Conservation (phyloP, 2,113 vertebrate species). For the Thunnus maccoyii region DNA sequence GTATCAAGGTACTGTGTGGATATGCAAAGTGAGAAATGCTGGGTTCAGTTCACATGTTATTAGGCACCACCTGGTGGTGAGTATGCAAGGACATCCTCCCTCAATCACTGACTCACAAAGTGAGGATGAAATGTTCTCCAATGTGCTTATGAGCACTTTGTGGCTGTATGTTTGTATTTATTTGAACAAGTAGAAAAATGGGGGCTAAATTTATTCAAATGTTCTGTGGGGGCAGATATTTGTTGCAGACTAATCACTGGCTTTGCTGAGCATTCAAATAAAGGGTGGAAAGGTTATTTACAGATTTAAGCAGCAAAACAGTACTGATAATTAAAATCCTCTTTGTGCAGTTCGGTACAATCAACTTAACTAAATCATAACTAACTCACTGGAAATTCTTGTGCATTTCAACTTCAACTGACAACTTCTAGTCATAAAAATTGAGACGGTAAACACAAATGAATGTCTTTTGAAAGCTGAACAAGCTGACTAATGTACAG, state of each 20-base stretch:
- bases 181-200: not conserved
- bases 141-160: conserved; percentile 7
- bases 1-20: conserved; percentile 33
- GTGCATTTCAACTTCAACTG: not conserved
- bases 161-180: not conserved
- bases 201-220: not conserved
- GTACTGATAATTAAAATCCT: not conserved
- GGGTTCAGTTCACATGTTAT: conserved; percentile 70
- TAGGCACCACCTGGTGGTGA: conserved; percentile 85
- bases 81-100: conserved; percentile 62
- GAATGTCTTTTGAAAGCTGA: not conserved
- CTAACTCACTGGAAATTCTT: not conserved
- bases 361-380: not conserved
- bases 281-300: not conserved
- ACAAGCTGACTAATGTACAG: too few species aligned
- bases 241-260: not conserved
- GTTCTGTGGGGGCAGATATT: not conserved
- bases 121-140: conserved; percentile 36
- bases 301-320: not conserved
- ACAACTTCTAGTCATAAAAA: not conserved
- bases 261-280: conserved; percentile 8
- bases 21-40: conserved; percentile 71
- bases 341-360: not conserved
- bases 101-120: conserved; percentile 50
- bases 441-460: not conserved